These are phyloP conservation scores for Coendou prehensilis DNA, from an alignment of 2,797 vertebrate genomes.

Conservation along the genomic window DNA sequence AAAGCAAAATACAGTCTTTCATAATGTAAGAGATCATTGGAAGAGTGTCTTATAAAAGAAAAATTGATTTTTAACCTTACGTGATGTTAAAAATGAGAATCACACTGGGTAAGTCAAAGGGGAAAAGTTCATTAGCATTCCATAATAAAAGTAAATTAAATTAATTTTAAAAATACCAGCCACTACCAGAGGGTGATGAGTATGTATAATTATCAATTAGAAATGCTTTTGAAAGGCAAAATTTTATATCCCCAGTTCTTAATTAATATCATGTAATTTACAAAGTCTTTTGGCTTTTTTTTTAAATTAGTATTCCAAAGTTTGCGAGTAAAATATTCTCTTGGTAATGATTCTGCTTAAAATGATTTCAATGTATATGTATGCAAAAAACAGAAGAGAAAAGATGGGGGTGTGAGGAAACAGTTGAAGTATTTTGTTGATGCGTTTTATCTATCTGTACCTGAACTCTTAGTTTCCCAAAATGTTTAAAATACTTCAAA, in stretches of 20 bases:
- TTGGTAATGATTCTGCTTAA: neutral
- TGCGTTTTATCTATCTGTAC: neutral
- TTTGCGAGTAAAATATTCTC: neutral
- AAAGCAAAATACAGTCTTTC: too few species aligned
- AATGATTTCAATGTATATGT: neutral
- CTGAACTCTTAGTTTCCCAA: constrained; percentile 13
- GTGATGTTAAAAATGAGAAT: constrained; percentile 2
- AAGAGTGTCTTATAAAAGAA: neutral
- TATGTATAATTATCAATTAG: neutral
- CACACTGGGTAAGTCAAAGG: neutral
- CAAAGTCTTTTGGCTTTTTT: neutral
- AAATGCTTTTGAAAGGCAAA: neutral
- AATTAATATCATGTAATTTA: neutral
- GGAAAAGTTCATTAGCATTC: neutral
- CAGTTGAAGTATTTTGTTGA: neutral
- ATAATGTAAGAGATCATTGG: neutral
- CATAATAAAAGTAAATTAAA: constrained; percentile 7
- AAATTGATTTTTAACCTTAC: neutral
- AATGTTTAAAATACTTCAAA: constrained; percentile 1
- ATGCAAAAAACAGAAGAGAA: neutral
- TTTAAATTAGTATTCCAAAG: neutral
- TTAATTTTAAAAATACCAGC: neutral
- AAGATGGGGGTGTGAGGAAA: neutral
- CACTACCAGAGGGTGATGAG: neutral
- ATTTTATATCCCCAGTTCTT: neutral